Evolutionary conservation across 2,113 vertebrate species (phyloP).

Genomic region (Neodontobutis hainanensis): DNA sequence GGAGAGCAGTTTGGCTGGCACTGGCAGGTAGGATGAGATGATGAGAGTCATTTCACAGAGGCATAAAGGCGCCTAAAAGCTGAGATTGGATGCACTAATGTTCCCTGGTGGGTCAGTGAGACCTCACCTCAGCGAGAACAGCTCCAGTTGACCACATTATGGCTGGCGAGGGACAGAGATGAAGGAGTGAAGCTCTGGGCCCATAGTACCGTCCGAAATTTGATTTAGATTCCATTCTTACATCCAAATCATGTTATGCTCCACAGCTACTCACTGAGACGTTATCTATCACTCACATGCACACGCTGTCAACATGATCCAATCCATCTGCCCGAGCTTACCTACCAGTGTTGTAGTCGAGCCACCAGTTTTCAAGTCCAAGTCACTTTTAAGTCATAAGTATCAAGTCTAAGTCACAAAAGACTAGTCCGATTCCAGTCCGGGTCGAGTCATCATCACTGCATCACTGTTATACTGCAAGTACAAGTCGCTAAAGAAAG

Average conservation of each 20-base stretch:
- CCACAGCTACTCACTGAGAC: constrained; percentile 58
- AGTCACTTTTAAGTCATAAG: too few species aligned
- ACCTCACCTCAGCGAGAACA: constrained; percentile 56
- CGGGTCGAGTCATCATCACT: too few species aligned
- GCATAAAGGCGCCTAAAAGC: constrained; percentile 19
- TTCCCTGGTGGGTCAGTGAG: constrained; percentile 46
- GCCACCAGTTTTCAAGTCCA: too few species aligned
- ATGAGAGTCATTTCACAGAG: constrained; percentile 42
- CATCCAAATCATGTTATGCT: constrained; percentile 69
- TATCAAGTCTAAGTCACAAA: too few species aligned
- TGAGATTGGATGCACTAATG: constrained; percentile 47
- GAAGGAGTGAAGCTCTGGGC: constrained; percentile 67
- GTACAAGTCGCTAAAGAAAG: too few species aligned
- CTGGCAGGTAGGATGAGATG: constrained; percentile 26
- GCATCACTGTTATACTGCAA: too few species aligned
- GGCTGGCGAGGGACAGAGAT: constrained; percentile 50
- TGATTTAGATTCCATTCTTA: constrained; percentile 70
- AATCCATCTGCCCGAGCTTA: constrained; percentile 58
- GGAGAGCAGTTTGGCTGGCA: constrained; percentile 7
- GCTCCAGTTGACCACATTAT: constrained; percentile 59
- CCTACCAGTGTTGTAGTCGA: too few species aligned
- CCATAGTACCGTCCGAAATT: constrained; percentile 59
- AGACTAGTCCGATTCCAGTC: too few species aligned
- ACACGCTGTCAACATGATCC: constrained; percentile 54
- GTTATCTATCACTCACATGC: constrained; percentile 61